Conservation (phyloP, 2,888 invertebrate species). For the Ophioninae sp. region DNA sequence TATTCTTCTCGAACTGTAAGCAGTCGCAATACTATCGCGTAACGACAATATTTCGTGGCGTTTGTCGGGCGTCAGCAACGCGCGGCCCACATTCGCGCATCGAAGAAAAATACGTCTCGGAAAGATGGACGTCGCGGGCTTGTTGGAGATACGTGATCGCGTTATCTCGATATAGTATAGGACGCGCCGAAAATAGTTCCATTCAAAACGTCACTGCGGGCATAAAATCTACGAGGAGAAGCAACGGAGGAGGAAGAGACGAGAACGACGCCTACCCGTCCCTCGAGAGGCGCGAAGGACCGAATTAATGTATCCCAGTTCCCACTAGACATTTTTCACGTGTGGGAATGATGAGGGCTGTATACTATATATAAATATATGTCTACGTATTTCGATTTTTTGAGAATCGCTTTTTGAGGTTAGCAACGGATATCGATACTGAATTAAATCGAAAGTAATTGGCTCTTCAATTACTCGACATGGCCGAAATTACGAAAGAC, state of each 20-base stretch:
- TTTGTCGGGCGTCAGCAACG: background rate
- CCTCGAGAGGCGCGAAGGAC: slow-evolving; percentile 33
- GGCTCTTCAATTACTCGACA: too few species aligned
- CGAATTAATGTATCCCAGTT: slow-evolving; percentile 36
- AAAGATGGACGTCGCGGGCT: slow-evolving; percentile 50
- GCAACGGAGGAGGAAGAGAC: background rate
- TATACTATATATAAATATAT: too few species aligned
- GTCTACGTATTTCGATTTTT: too few species aligned
- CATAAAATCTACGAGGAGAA: slow-evolving; percentile 40
- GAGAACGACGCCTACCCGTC: slow-evolving; percentile 57
- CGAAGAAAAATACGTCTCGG: slow-evolving; percentile 68
- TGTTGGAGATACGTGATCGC: slow-evolving; percentile 62
- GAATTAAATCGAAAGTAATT: too few species aligned
- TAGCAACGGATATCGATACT: too few species aligned
- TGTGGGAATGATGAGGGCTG: too few species aligned
- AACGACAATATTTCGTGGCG: background rate
- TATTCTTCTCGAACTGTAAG: background rate
- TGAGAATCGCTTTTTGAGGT: too few species aligned
- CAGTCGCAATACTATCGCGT: slow-evolving; percentile 7
- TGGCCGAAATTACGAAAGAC: too few species aligned
- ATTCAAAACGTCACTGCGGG: slow-evolving; percentile 64
- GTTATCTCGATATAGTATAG: slow-evolving; percentile 75
- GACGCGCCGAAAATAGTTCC: slow-evolving; percentile 65
- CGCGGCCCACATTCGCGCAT: slow-evolving; percentile 48
- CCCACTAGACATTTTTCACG: too few species aligned